Evolutionary conservation across 2,797 vertebrate species (phyloP), one percentile per base, ranked within the genome.

Genomic region (Onychomys arenicola): DNA sequence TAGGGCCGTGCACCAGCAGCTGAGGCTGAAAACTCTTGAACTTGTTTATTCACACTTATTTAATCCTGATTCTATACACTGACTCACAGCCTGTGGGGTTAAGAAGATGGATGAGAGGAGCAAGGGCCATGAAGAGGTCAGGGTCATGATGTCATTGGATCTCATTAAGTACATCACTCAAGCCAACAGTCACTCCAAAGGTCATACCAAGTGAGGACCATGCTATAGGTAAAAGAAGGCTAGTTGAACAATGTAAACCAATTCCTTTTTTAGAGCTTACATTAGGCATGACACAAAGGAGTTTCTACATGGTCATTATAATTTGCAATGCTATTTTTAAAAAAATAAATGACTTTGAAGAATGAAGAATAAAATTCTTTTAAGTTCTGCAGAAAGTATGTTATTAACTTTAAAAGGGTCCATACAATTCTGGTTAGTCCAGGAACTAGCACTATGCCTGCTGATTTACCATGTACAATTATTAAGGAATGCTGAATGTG

Each of bases 31-130:
- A 96, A 96, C 98, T 98, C 98, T 98, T 98, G 97, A 98, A 99
- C 98, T 98, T 99, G 98, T 98, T 98, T 98, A 98, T 99, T 99
- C 99, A 98, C 99, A 99, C 98, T 98, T 98, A 97, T 98, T 99
- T 99, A 99, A 99, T 99, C 98, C 97, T 97, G 98, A 98, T 98
- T 98, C 98, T 98, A 98, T 96, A 98, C 94, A 97, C 95, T 97
- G 97, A 97, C 97, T 98, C 97, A 95, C 97, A 97, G 98, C 91
- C 98, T 98, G 98, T 98, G 97, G 98, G 97, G 97, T 97, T 97
- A 82, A 97, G 97, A 98, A 99, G 98, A 99, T 98, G 98, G 98
- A 99, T 99, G 98, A 98, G 92, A 96, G 97, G 89, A 98, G 95
- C 97, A 96, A 98, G 98, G 98, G 98, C 96, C 98, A 98, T 0